Conservation (phyloP, 2,888 invertebrate genomes). For the Mythimna albipuncta region DNA sequence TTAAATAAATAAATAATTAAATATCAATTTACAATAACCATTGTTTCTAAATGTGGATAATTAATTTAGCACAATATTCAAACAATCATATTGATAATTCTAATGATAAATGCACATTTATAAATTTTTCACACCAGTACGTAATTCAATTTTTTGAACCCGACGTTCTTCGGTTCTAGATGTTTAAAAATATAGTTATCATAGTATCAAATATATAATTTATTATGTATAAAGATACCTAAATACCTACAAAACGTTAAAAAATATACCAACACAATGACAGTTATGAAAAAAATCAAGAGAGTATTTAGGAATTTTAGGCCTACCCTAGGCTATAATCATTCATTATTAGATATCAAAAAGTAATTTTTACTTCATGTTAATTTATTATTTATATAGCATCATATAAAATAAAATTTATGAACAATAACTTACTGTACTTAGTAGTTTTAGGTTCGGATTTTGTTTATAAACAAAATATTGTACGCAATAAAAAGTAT, state of each 20-base stretch:
- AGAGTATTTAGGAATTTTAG: slow-evolving; percentile 13
- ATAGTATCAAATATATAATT: neutral
- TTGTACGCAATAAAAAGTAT: neutral
- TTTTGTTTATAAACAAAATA: neutral
- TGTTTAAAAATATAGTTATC: neutral
- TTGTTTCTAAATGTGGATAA: neutral
- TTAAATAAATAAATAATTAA: neutral
- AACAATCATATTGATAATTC: neutral
- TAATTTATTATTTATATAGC: neutral
- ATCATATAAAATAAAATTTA: neutral
- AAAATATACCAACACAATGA: neutral
- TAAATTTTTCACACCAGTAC: neutral
- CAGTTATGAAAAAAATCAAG: neutral
- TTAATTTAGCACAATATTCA: neutral
- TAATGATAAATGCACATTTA: neutral
- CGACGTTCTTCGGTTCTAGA: no score
- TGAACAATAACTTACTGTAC: neutral
- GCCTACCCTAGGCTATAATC: slow-evolving; percentile 13
- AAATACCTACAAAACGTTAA: neutral
- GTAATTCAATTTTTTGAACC: neutral
- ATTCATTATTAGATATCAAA: neutral
- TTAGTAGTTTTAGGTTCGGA: no score
- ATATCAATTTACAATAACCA: neutral
- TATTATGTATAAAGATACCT: neutral
- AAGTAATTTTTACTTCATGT: neutral